These are phyloP conservation scores for Sphyrna mokarran DNA, from an alignment of 2,113 vertebrate species.

Conservation along the genomic window DNA sequence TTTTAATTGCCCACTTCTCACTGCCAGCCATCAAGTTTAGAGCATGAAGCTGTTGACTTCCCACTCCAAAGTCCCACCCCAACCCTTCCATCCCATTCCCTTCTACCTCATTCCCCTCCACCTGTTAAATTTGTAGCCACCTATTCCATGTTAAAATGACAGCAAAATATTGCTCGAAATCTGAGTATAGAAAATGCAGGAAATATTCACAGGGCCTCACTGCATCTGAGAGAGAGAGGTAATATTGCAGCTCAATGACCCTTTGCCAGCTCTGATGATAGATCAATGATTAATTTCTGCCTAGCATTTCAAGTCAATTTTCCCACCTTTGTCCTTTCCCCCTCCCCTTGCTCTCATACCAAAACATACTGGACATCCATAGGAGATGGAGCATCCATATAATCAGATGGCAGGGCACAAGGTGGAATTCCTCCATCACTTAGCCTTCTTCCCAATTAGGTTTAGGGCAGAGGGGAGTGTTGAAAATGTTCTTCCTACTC, in stretches of 20 bases:
- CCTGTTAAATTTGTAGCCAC: not conserved
- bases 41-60: not conserved
- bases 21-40: not conserved
- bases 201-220: not conserved
- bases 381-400: too few species aligned
- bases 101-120: not conserved
- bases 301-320: too few species aligned
- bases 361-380: too few species aligned
- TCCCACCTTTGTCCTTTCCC: too few species aligned
- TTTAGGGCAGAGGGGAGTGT: not conserved
- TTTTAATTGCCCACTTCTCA: not conserved
- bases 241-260: not conserved
- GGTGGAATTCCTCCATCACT: not conserved
- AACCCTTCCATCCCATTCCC: not conserved
- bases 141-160: not conserved
- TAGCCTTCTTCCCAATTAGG: not conserved
- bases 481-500: not conserved
- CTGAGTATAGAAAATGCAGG: not conserved
- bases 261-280: not conserved
- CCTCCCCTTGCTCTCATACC: too few species aligned
- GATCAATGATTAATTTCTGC: not conserved
- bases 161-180: not conserved
- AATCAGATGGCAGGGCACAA: not conserved
- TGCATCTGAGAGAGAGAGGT: not conserved
- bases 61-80: not conserved